Evolutionary conservation across 2,888 invertebrate species (phyloP).

Genomic region (Trichopria drosophilae): DNA sequence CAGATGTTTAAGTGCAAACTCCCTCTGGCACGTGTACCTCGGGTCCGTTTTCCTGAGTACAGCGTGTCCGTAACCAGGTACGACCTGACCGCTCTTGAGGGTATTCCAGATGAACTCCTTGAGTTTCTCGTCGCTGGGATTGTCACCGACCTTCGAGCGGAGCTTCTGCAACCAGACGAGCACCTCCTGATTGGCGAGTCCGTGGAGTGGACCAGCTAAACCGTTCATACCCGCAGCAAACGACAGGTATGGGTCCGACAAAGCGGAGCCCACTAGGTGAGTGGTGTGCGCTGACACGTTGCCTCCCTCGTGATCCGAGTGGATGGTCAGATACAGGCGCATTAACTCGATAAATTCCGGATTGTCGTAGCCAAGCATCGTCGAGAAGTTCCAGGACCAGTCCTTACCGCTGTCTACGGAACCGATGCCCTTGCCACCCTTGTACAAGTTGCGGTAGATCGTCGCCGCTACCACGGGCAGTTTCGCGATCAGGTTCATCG

Average conservation of each 20-base stretch:
- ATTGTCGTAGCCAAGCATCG: constrained; percentile 88
- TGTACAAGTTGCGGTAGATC: constrained; percentile 79
- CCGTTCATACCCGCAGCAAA: constrained; percentile 93
- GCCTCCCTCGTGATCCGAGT: constrained; percentile 93
- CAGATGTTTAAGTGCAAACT: constrained; percentile 90
- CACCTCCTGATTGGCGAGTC: constrained; percentile 91
- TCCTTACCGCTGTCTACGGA: constrained; percentile 88
- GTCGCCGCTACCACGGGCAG: constrained; percentile 91
- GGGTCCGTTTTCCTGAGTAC: constrained; percentile 94
- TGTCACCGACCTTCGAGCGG: constrained; percentile 81
- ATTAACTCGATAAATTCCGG: constrained; percentile 85
- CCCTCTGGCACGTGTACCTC: constrained; percentile 89
- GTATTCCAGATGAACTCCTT: constrained; percentile 98
- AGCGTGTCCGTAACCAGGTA: constrained; percentile 96
- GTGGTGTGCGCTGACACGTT: constrained; percentile 95
- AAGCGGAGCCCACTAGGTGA: constrained; percentile 90
- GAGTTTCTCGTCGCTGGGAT: constrained; percentile 85
- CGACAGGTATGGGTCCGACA: constrained; percentile 91
- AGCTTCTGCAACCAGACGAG: constrained; percentile 92
- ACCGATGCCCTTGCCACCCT: constrained; percentile 74
- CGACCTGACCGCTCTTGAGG: constrained; percentile 92
- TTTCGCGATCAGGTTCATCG: constrained; percentile 94
- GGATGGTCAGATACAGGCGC: constrained; percentile 90
- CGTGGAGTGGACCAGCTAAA: constrained; percentile 93
- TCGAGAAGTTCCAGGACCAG: constrained; percentile 90